Base-by-base conservation (phyloP, 2,113 vertebrate genomes). In the Platysternon megacephalum region DNA sequence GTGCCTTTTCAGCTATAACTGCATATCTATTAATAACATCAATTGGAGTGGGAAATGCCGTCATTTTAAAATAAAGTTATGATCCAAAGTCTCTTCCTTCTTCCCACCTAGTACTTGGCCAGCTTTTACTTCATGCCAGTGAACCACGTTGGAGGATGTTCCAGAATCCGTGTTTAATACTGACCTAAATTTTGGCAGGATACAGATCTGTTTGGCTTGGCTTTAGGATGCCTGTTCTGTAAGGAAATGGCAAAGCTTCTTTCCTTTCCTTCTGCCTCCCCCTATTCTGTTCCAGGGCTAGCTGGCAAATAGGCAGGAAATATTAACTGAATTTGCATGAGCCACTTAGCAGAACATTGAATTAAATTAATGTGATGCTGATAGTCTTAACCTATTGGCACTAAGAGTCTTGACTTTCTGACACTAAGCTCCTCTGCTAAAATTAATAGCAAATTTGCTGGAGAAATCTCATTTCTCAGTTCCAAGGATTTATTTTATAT, bases 261-360 rank as follows among this genome's bases (percentile, higher is more conserved):
- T 44, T 2, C 9, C 65, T 76, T 17, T 1, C 2, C 74, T 32
- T 80, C 74, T 11, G 19, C 84, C 44, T 90, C 8, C 85, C 1
- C 13, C 49, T 44, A 79, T 65, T 28, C 39, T 90, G 83, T 39
- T 56, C 89, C 94, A 81, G 3, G 32, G 3, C 44, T 89, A 92
- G 88, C 94, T 95, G 93, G 65, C 90, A 93, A 44, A 82, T 14
- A 44, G 78, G 16, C 87, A 93, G 65, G 52, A 78, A 94, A 93
- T 91, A 80, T 29, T 94, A 94, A 84, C 79, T 82, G 74, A 95
- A 68, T 91, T 90, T 93, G 48, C 82, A 93, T 95, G 88, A 95
- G 76, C 61, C 93, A 61, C 84, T 84, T 87, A 94, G 68, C 46
- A 55, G 82, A 80, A 90, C 84, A 53, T 84, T 89, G 92, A 90